Evolutionary conservation across 1,140 invertebrate species (phyloP).

Genomic region (Orchestia grillus): DNA sequence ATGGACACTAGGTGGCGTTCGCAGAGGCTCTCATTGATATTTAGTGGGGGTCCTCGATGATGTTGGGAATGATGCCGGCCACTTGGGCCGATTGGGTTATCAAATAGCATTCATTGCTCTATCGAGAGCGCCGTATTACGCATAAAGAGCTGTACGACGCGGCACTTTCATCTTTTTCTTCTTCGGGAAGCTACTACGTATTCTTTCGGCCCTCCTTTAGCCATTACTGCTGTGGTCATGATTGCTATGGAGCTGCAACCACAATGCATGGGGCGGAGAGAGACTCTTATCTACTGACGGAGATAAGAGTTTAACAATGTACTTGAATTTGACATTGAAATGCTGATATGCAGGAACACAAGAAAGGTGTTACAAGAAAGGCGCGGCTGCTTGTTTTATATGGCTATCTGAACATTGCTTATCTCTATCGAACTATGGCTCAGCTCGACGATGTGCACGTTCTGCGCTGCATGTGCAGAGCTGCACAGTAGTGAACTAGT

Average conservation of each 20-base stretch:
- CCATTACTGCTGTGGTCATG: background rate
- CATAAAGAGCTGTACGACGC: slow-evolving; percentile 1
- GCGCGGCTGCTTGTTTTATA: background rate
- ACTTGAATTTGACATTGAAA: background rate
- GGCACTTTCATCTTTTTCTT: background rate
- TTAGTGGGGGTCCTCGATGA: background rate
- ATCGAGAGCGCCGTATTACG: slow-evolving; percentile 29
- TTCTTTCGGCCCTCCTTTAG: background rate
- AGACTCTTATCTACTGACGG: background rate
- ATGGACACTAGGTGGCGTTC: background rate
- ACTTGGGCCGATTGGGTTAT: slow-evolving; percentile 39
- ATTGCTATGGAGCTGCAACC: background rate
- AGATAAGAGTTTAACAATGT: slow-evolving; percentile 16
- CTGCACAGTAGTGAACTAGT: background rate
- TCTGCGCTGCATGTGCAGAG: background rate
- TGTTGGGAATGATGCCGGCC: background rate
- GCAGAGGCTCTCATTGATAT: background rate
- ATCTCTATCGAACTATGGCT: background rate
- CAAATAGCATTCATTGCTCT: slow-evolving; percentile 28
- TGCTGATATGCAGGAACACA: background rate
- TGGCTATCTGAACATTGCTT: background rate
- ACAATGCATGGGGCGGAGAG: background rate
- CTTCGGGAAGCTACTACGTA: background rate
- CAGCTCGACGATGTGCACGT: background rate
- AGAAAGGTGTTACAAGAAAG: background rate